Base-by-base conservation (phyloP, 1,140 invertebrate species). In the Vanessa atalanta region DNA sequence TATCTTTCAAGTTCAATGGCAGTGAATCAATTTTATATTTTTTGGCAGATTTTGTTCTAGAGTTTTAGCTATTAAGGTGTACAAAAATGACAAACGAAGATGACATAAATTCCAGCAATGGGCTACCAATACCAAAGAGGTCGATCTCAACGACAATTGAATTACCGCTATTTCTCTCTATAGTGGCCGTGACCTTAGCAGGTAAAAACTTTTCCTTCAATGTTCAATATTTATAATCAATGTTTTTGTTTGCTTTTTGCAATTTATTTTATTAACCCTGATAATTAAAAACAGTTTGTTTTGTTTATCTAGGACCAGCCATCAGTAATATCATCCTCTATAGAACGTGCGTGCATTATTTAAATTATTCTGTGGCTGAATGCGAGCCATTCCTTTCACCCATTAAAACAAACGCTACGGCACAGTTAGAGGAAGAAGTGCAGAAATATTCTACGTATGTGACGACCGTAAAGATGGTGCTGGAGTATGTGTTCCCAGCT, bases 371-470 rank as follows among this genome's bases (percentile, higher is more conserved):
- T 13, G 73, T 79, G 53, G 79, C 81, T 37, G 85, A 91, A 77
- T 93, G 91, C 55, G 73, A 74, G n/a, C 78, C 79, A 48, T 91
- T 88, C 64, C 76, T 91, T 3, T 85, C 86, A 2, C 84, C 88
- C 9, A 77, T 85, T 55, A 90, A 86, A 73, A 82, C 76, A 7
- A 93, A 94, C 48, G 91, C 92, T 20, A 94, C 94, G 0, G 78
- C 87, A 77, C 72, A 86, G 14, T 86, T 96, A 72, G 95, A 96
- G 86, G 91, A 90, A 72, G 90, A 94, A 70, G 92, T 95, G 3
- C 95, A 96, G 82, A 94, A 94, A 1, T 93, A 94, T 78, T 93
- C 94, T 8, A 93, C 94, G n/a, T 88, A 94, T 77, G 91, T 96
- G 47, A 84, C 93, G 16, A 94, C 95, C 66, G 88, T 93, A 1